Evolutionary conservation across 2,797 vertebrate species (phyloP), one percentile per base, ranked within the genome.

Genomic region (Poecile montanus): DNA sequence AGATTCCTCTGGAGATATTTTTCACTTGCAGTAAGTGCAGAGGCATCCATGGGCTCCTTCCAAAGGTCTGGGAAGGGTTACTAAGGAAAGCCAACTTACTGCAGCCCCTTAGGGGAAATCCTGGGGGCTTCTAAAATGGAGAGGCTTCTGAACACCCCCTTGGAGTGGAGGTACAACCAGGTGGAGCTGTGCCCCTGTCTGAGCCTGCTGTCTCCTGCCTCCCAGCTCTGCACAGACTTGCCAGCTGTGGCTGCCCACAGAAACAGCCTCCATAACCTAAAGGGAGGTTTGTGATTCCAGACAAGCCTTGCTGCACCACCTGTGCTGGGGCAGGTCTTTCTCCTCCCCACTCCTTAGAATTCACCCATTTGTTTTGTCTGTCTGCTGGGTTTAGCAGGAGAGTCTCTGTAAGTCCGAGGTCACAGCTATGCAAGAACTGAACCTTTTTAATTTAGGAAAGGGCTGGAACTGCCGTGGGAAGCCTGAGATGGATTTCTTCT

Each of bases 211-310:
- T 1, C 57, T 50, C 44, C 74, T 48, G 47, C 75, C 54, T 20
- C 2, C 87, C 20, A 9, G 53, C 83, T 34, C 67, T 67, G 87
- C 54, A 14, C 57, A 40, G 88, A 56, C 70, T 79, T 72, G 89
- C 85, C 85, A 77, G 85, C 63, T 44, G 71, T 3, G 56, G 85
- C 85, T 93, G 88, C 95, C 93, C 88, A 16, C 78, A 72, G 89
- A 70, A 65, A 40, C 76, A 36, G 85, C 13, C 36, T 56, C 88
- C 5, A 7, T 44, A 50, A 92, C 88, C 85, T 50, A 3, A 34
- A 84, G 76, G 80, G 40, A 78, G 85, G 20, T 32, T 70, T 15
- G 3, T 36, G 63, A 11, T 72, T 88, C 58, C 90, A 90, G 83
- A 22, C 63, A n/a, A 76, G 80, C 88, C 75, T 50, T 36, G 54